Evolutionary conservation across 2,797 vertebrate genomes (phyloP), one percentile per base, ranked within the genome.

Genomic region (Silurus lanzhouensis): DNA sequence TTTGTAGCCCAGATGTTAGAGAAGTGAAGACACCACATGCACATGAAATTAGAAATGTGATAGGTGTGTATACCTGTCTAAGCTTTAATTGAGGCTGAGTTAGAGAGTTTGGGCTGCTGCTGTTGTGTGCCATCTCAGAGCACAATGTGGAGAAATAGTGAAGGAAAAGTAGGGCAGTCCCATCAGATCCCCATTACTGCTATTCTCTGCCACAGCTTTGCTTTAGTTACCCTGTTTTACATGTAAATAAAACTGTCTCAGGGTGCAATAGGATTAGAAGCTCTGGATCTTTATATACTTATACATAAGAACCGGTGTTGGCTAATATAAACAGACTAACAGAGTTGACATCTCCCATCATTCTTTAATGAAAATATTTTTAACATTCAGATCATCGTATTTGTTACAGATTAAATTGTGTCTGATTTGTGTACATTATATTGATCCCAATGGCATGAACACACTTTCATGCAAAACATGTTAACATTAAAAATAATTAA

Each of bases 211-310:
- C 66, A 46, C 20, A 17, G 55, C 77, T 38, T 83, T 66, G 46
- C 81, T 84, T 79, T 80, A 86, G 44, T 79, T 83, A 72, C 67
- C 76, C 81, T 22, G 80, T 27, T 82, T 87, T 68, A 72, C 68
- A 83, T 88, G 81, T 83, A 87, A 85, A 85, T 85, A 88, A 88
- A 15, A 63, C 48, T 70, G 52, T 78, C 22, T 48, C 8, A 14
- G 8, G 27, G 72, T 63, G 52, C 60, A 63, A 48, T 64, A 71
- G 64, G 63, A 80, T 52, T 80, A n/a, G 44, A 68, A 22, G 22
- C 27, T 48, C 68, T 61, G 14, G 68, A 58, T 67, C 22, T 64
- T 75, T 13, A 79, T 27, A 58, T n/a, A 10, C 60, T 83, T 67
- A 58, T 74, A 83, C 61, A 76, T 44, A 71, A 63, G 67, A 4